These are phyloP conservation scores for Lucinisca nassula DNA, from an alignment of 2,888 invertebrate species.

Conservation along the genomic window DNA sequence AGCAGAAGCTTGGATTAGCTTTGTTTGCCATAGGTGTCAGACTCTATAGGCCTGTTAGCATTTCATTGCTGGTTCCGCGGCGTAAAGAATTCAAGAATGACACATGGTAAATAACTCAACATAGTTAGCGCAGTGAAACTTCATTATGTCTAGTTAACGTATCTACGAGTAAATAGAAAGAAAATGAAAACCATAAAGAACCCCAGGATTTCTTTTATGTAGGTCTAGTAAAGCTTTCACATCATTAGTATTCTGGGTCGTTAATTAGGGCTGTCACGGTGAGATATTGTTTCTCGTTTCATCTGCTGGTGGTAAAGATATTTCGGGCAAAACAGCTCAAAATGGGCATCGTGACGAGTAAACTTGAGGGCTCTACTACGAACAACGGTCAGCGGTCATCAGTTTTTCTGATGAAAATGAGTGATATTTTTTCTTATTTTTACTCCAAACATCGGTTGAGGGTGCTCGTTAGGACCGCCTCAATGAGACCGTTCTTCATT, in stretches of 20 bases:
- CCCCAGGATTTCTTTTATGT: conserved; percentile 7
- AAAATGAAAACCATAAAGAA: conserved; percentile 17
- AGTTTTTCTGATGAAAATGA: too few relatives aligned
- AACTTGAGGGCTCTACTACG: too few relatives aligned
- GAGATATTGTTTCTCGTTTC: not conserved
- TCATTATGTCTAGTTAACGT: conserved; percentile 8
- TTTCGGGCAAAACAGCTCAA: too few relatives aligned
- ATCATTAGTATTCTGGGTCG: not conserved
- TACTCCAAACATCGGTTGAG: too few relatives aligned
- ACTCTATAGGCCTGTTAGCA: conserved; percentile 14
- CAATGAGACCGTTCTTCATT: too few relatives aligned
- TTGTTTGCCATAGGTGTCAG: conserved; percentile 10
- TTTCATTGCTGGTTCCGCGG: not conserved
- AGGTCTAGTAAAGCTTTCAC: not conserved
- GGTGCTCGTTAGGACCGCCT: too few relatives aligned
- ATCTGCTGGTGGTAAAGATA: too few relatives aligned
- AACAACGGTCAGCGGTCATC: too few relatives aligned
- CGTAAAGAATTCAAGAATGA: conserved; percentile 1
- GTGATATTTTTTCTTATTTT: too few relatives aligned
- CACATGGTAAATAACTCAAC: conserved; percentile 19
- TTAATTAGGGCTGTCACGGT: not conserved
- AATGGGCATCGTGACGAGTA: too few relatives aligned
- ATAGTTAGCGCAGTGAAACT: conserved; percentile 13
- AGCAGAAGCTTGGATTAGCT: not conserved
- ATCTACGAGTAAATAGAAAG: not conserved